Evolutionary conservation across 2,797 vertebrate species (phyloP).

Genomic region (Aselliscus stoliczkanus): DNA sequence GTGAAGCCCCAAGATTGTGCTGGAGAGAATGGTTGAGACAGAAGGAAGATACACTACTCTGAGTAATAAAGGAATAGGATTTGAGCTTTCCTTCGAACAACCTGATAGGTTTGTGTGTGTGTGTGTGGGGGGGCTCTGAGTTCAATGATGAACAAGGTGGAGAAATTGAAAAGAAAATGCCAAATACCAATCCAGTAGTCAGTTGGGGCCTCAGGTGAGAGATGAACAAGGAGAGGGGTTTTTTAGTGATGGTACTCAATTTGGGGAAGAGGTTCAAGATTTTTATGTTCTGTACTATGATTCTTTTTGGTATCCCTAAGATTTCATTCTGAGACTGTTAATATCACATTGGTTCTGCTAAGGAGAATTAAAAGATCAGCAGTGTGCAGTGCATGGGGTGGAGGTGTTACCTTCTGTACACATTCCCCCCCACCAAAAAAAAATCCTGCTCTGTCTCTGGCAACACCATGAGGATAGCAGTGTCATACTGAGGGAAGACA

Average conservation of each 20-base stretch:
- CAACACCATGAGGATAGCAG: neutral
- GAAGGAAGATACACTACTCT: neutral
- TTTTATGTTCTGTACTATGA: neutral
- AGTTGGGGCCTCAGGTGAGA: neutral
- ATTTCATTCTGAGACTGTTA: neutral
- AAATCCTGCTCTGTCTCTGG: neutral
- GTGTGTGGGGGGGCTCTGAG: neutral
- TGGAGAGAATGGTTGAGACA: neutral
- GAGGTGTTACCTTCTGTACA: neutral
- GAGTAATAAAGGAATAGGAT: neutral
- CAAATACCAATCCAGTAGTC: neutral
- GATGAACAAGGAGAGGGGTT: neutral
- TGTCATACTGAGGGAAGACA: neutral
- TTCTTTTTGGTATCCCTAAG: neutral
- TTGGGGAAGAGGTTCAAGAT: neutral
- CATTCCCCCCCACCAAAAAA: no score
- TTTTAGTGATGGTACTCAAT: neutral
- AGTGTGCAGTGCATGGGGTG: accelerated
- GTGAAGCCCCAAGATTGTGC: neutral
- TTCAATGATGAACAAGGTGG: neutral
- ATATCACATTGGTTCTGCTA: neutral
- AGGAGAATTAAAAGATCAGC: neutral
- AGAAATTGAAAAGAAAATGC: neutral
- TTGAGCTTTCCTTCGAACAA: neutral
- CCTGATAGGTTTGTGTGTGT: no score